Percentiles rank a stretch among this genome's conserved stretches.
These are phyloP conservation scores for Apodemia duryi DNA, from an alignment of 2,888 invertebrate genomes.

Conservation along the genomic window DNA sequence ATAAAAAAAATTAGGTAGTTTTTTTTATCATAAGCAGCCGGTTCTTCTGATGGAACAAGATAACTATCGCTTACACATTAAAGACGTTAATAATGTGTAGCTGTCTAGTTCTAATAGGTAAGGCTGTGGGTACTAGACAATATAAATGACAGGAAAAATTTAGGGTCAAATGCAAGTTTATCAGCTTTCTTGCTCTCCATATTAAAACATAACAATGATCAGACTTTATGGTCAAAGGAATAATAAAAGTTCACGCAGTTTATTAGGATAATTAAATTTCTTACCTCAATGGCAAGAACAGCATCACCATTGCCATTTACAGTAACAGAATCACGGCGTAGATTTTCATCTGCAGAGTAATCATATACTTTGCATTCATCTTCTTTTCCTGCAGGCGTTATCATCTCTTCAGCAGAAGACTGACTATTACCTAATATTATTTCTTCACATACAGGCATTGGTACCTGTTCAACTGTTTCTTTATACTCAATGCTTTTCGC, in stretches of 20 bases:
- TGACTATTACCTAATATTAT: slow-evolving; percentile 67
- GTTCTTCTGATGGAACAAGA: too few relatives aligned
- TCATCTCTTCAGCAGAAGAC: slow-evolving; percentile 45
- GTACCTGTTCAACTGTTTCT: slow-evolving; percentile 37
- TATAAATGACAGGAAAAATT: too few relatives aligned
- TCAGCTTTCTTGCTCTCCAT: too few relatives aligned
- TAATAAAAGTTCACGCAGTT: too few relatives aligned
- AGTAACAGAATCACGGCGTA: slow-evolving; percentile 53
- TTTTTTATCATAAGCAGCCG: too few relatives aligned
- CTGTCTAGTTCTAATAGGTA: too few relatives aligned
- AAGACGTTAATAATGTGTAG: neutral
- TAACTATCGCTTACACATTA: too few relatives aligned
- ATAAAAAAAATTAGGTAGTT: too few relatives aligned
- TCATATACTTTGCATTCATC: slow-evolving; percentile 64
- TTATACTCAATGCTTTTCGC: slow-evolving; percentile 48
- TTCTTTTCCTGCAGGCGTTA: slow-evolving; percentile 29
- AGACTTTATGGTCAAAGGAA: too few relatives aligned
- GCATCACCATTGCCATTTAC: slow-evolving; percentile 66
- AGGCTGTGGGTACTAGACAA: too few relatives aligned
- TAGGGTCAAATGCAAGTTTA: too few relatives aligned
- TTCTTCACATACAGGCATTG: slow-evolving; percentile 48
- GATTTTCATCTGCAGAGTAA: slow-evolving; percentile 59
- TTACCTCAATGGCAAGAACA: slow-evolving; percentile 69
- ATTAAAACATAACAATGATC: too few relatives aligned
- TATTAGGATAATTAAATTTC: slow-evolving; percentile 17